Percentiles rank a stretch among this genome's conserved stretches.
Conservation (phyloP, 2,888 invertebrate genomes). For the Lepas anatifera region DNA sequence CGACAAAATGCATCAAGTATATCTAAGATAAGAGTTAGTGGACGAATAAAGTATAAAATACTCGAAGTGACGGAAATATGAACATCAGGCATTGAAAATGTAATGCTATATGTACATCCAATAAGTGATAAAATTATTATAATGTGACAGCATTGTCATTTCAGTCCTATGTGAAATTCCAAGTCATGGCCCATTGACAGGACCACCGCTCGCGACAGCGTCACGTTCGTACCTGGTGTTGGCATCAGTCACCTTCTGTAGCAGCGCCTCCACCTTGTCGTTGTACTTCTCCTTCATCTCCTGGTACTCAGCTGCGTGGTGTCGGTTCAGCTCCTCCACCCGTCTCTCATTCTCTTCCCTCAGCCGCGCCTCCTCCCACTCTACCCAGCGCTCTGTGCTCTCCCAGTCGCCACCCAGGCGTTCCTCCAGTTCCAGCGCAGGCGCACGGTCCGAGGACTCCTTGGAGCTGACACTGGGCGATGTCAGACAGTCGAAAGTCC, state of each 20-base stretch:
- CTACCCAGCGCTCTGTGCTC: slow-evolving; percentile 15
- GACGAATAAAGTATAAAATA: too few species aligned
- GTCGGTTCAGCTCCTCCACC: slow-evolving; percentile 27
- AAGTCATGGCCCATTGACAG: too few species aligned
- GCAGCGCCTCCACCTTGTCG: slow-evolving; percentile 43
- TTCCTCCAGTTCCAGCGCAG: slow-evolving; percentile 19
- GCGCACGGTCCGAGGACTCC: slow-evolving; percentile 45
- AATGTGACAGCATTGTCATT: too few species aligned
- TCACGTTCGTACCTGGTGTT: slow-evolving; percentile 36
- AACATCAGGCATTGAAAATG: too few species aligned
- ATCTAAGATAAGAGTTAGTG: too few species aligned
- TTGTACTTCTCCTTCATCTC: slow-evolving; percentile 63
- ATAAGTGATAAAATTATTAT: too few species aligned
- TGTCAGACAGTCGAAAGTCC: slow-evolving; percentile 65
- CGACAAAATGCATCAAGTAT: too few species aligned
- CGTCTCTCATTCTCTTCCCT: slow-evolving; percentile 55
- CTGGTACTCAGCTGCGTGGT: slow-evolving; percentile 46
- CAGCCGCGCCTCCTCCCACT: slow-evolving; percentile 49
- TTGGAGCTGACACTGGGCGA: slow-evolving; percentile 64
- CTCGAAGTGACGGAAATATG: too few species aligned
- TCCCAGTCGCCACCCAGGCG: slow-evolving; percentile 20
- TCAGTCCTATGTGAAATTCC: too few species aligned
- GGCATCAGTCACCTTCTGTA: slow-evolving; percentile 33
- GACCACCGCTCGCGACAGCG: too few species aligned
- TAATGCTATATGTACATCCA: too few species aligned